Evolutionary conservation across 2,113 vertebrate genomes (phyloP).

Genomic region (Tichodroma muraria): DNA sequence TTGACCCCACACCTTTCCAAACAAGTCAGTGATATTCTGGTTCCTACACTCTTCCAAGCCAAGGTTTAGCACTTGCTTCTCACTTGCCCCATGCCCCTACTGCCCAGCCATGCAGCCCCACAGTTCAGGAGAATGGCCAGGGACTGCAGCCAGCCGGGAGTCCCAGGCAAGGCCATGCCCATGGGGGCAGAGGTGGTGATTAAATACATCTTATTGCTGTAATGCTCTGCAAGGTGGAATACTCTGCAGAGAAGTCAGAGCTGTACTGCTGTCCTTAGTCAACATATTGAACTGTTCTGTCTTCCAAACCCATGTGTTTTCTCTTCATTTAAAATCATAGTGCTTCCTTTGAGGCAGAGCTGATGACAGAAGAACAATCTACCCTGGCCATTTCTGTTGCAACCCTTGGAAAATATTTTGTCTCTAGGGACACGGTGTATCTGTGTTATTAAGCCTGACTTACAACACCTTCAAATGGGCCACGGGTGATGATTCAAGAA

Average conservation of each 20-base stretch:
- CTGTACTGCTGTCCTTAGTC: neutral
- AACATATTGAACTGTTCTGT: neutral
- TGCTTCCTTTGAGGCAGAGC: neutral
- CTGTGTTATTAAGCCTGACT: neutral
- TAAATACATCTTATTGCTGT: neutral
- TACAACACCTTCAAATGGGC: neutral
- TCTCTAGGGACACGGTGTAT: neutral
- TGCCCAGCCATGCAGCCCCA: neutral
- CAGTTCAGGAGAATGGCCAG: accelerated
- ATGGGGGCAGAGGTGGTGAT: neutral
- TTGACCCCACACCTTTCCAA: neutral
- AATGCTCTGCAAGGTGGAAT: neutral
- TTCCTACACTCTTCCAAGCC: neutral
- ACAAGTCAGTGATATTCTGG: neutral
- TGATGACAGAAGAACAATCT: neutral
- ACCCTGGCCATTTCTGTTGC: neutral
- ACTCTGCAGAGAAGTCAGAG: neutral
- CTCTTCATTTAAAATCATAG: neutral
- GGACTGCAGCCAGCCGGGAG: neutral
- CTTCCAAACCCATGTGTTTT: neutral
- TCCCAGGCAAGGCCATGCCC: neutral
- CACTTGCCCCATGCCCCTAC: accelerated
- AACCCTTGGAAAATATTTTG: neutral
- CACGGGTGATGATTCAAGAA: neutral
- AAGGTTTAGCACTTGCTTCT: neutral